phyloP scores from a whole-genome alignment of 2,113 vertebrate species.

The Pipra filicauda region DNA sequence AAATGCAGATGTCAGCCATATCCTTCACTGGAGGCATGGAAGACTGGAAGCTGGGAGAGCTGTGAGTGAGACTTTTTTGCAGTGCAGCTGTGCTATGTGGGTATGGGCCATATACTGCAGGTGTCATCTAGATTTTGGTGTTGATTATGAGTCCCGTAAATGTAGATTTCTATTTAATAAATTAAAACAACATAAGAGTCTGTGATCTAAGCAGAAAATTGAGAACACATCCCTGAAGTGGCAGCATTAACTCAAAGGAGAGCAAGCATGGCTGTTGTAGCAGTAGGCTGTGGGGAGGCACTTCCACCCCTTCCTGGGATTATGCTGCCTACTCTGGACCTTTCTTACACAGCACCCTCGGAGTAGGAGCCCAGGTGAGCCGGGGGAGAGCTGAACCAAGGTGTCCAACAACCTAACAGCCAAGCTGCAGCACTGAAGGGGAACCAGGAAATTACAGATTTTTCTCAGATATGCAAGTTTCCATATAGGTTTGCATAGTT shows the following conservation, averaged over 20 bases:
- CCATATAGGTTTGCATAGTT: neutral
- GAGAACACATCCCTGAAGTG: neutral
- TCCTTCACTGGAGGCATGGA: neutral
- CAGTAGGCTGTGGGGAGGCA: neutral
- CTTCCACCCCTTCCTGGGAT: neutral
- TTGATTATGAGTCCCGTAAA: neutral
- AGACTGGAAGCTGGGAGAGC: neutral
- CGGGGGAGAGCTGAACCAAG: neutral
- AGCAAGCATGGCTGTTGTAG: neutral
- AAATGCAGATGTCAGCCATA: neutral
- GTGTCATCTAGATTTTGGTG: neutral
- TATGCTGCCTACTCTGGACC: neutral
- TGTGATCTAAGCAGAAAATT: neutral
- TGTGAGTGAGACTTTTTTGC: neutral
- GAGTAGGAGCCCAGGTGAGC: neutral
- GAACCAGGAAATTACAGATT: neutral
- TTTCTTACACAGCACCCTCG: accelerated
- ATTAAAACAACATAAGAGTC: neutral
- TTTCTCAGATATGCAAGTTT: neutral
- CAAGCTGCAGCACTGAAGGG: neutral
- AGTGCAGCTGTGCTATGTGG: neutral
- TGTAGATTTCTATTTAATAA: neutral
- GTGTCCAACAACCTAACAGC: neutral
- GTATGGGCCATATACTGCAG: neutral
- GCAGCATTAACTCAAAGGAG: neutral